Evolutionary conservation across 2,113 vertebrate species (phyloP), one percentile per base, ranked within the genome.

Genomic region (Athene cunicularia): DNA sequence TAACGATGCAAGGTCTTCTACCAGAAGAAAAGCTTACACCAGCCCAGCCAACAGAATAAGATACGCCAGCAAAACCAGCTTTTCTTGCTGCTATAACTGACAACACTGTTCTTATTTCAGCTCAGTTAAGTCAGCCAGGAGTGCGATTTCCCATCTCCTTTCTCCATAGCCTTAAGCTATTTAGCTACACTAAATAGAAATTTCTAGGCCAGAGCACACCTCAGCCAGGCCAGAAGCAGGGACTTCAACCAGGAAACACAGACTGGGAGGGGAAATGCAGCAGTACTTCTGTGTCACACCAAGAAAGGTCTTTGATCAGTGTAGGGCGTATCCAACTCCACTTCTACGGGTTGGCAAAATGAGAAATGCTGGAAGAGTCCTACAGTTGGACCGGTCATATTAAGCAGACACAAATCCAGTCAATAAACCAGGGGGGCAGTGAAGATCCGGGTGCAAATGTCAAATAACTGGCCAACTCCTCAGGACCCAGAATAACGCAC

Each of bases 1-100:
- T 86, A 45, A 97, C 52, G 85, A 95, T 90, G 71, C 82, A 80
- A 87, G 20, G 12, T 97, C 91, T 50, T 75, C n/a, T 41, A 80
- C 23, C 11, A 30, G 39, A 94, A 58, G 32, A n/a, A n/a, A n/a
- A 72, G 13, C 26, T 92, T 41, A 62, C 0, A 2, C 47, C 5
- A 37, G 58, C 45, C 45, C 43, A 75, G 52, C n/a, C 77, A 90
- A 79, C 35, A 81, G 84, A 90, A 93, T 11, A 58, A 86, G n/a
- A 12, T 49, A 23, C 64, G 49, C 52, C 56, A 70, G 81, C 66
- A 76, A 86, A 80, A 86, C 32, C 20, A 55, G 27, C 59, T 90
- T 66, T 80, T 74, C 58, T 52, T 86, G 39, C 58, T 86, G 52
- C 80, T 43, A 4, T 55, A 67, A 47, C 43, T 47, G 32, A 56